Conservation (phyloP, 2,113 vertebrate genomes). For the Festucalex cinctus region DNA sequence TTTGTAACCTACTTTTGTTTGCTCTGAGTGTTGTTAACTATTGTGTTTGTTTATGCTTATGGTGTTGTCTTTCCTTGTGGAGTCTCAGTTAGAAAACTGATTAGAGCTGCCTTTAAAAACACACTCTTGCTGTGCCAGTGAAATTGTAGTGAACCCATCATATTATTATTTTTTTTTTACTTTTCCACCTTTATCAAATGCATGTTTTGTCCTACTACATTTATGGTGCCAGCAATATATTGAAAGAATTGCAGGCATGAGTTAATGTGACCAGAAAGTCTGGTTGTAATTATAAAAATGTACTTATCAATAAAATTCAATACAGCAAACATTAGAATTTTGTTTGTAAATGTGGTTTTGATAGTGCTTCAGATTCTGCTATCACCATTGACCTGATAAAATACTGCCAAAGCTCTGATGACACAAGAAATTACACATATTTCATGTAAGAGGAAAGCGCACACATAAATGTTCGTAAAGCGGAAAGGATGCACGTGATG, state of each 20-base stretch:
- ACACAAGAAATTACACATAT: constrained; percentile 1
- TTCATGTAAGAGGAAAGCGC: background rate
- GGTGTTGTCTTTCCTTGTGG: too few relatives aligned
- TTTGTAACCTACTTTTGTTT: too few relatives aligned
- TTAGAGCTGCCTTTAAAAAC: background rate
- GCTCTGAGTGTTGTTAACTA: too few relatives aligned
- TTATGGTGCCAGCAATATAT: too few relatives aligned
- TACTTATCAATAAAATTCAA: too few relatives aligned
- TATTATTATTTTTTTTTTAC: too few relatives aligned
- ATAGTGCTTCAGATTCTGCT: background rate
- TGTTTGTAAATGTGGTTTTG: background rate
- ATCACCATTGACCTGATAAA: background rate
- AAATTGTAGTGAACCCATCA: background rate
- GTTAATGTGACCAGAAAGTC: too few relatives aligned
- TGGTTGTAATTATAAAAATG: too few relatives aligned
- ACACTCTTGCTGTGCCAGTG: background rate
- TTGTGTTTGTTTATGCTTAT: too few relatives aligned
- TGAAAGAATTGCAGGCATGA: too few relatives aligned
- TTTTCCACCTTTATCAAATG: too few relatives aligned
- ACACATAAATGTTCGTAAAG: background rate
- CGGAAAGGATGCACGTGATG: background rate
- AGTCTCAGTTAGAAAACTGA: background rate
- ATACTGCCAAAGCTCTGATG: background rate
- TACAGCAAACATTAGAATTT: background rate
- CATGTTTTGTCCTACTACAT: too few relatives aligned